phyloP scores from a whole-genome alignment of 2,888 invertebrate genomes.

The Theodoxus fluviatilis region DNA sequence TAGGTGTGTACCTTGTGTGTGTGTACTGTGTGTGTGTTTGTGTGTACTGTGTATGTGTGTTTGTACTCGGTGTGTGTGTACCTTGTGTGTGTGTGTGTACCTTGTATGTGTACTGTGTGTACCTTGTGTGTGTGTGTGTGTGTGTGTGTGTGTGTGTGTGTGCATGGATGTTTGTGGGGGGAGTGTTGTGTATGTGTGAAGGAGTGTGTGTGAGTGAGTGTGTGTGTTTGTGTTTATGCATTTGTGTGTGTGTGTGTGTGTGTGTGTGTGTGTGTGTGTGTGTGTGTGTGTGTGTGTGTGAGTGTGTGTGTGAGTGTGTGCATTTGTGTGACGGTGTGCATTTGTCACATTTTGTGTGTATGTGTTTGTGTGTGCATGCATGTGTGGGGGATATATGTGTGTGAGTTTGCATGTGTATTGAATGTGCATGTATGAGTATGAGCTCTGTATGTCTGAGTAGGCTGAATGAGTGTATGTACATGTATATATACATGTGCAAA shows the following conservation, averaged over 20 bases:
- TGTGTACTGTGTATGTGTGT: too few relatives aligned
- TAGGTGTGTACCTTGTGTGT: not conserved
- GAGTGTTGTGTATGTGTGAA: too few relatives aligned
- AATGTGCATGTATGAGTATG: too few relatives aligned
- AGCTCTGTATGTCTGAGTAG: too few relatives aligned
- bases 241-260: not conserved
- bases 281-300: not conserved
- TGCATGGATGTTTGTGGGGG: too few relatives aligned
- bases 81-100: not conserved
- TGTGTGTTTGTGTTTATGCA: too few relatives aligned
- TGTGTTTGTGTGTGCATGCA: not conserved
- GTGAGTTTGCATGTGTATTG: too few relatives aligned
- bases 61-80: not conserved
- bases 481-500: too few relatives aligned
- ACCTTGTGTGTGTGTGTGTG: not conserved
- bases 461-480: slow-evolving; percentile 2
- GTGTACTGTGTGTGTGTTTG: too few relatives aligned
- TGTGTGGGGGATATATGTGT: not conserved
- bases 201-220: too few relatives aligned
- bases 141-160: not conserved
- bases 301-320: slow-evolving; percentile 2
- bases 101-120: not conserved
- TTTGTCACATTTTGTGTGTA: not conserved
- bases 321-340: not conserved
- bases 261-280: slow-evolving; percentile 1